Conservation (phyloP, 2,888 invertebrate genomes). For the Diaphora mendica region DNA sequence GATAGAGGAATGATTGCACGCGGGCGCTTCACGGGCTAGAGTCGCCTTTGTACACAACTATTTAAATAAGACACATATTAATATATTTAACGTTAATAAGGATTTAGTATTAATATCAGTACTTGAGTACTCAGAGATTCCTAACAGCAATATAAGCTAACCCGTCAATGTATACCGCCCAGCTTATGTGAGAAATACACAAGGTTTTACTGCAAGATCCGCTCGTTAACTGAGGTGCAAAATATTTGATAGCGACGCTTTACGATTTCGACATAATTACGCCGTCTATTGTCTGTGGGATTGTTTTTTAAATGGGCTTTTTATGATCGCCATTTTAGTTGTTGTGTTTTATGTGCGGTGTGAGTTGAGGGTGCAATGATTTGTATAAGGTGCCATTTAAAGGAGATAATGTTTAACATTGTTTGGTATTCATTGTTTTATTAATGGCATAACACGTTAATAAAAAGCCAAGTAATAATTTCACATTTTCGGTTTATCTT, state of each 20-base stretch:
- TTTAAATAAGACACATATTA: too few species aligned
- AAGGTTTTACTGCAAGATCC: constrained; percentile 51
- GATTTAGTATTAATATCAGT: neutral
- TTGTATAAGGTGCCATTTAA: constrained; percentile 5
- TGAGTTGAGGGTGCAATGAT: constrained; percentile 8
- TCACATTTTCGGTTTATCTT: neutral
- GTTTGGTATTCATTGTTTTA: neutral
- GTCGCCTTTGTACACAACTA: too few species aligned
- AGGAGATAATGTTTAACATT: neutral
- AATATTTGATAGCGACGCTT: constrained; percentile 79
- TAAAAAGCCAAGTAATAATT: neutral
- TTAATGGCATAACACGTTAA: neutral
- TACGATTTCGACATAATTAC: constrained; percentile 72
- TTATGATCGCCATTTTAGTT: constrained; percentile 49
- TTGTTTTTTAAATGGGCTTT: constrained; percentile 57
- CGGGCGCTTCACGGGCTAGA: too few species aligned
- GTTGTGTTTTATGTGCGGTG: constrained; percentile 18
- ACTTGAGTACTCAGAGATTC: neutral
- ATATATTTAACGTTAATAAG: too few species aligned
- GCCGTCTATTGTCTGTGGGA: constrained; percentile 67
- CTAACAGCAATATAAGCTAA: constrained; percentile 13
- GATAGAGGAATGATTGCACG: too few species aligned
- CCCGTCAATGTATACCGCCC: constrained; percentile 37
- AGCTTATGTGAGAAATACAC: constrained; percentile 38
- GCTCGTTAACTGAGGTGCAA: constrained; percentile 68